Evolutionary conservation across 2,797 vertebrate genomes (phyloP), one percentile per base, ranked within the genome.

Genomic region (Scomberomorus guttatus): DNA sequence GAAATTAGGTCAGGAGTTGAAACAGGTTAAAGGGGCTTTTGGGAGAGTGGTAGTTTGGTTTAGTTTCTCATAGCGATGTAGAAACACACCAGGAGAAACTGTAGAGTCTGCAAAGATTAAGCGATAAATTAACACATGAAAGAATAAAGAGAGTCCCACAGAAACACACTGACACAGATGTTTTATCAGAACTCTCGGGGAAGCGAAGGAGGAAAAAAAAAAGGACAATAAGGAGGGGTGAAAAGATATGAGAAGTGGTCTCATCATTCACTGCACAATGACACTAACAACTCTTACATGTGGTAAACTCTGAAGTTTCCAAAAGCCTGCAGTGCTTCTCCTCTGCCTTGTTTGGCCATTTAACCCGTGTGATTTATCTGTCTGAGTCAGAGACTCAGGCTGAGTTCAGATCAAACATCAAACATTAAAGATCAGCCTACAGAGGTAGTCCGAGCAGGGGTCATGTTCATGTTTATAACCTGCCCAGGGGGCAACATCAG

Each of bases 1-100:
- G 86, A 92, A 95, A 91, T 86, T 89, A 92, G 93, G 91, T 92
- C 91, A 94, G 83, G 82, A 91, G 88, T 90, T 90, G 76, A 92
- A 91, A 83, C 78, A 84, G 92, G 90, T 93, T 93, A 87, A 81
- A 85, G 39, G 74, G 83, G 73, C 89, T 88, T 92, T 76, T 70
- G 79, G 83, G 87, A 88, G 82, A 86, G 72, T 42, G 27, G 61
- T 68, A 64, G 61, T 85, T 79, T 84, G 65, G 67, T 81, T 87
- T 75, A 44, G 66, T 77, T 90, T 88, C 80, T 91, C 77, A 77
- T 82, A 48, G 69, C 58, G 82, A 86, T 82, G 70, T 50, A 61
- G 51, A 66, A 76, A 83, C 79, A 62, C 55, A 73, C 37, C 55
- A 72, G 76, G 72, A 73, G 67, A 74, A 68, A 66, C 58, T 56